Evolutionary conservation across 2,888 invertebrate species (phyloP), one percentile per base, ranked within the genome.

Genomic region (Tortrix viridana): DNA sequence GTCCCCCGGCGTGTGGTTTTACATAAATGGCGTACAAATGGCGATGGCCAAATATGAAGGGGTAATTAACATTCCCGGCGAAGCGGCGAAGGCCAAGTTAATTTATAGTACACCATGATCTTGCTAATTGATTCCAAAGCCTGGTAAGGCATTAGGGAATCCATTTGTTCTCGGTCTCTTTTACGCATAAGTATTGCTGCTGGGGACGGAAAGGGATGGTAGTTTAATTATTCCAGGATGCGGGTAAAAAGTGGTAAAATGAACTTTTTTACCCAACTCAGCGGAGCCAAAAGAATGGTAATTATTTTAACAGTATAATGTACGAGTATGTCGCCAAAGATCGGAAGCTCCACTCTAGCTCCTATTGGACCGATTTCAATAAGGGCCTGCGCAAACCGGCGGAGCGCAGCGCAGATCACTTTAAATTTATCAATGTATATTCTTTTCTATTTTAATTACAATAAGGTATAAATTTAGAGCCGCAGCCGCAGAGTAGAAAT

Each of bases 21-120:
- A 43, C 53, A 23, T 54, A 54, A 54, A 54, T 43, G 43, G 43
- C 22, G 18, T n/a, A n/a, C 41, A 54, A 54, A 54, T 43, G 43
- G 53, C 43, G 53, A 9, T 22, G 22, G 16, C 41, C 53, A 23
- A 54, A 54, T 41, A 23, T 54, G 53, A 54, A 23, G 16, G 26
- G 23, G 26, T 26, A 26, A 55, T 55, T 55, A 55, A 55, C 22
- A 55, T 55, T 55, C 54, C 9, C 26, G 19, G 19, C 26, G 4
- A 44, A 44, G 44, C 54, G 26, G 26, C 5, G 18, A 18, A 44
- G 54, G n/a, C 23, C n/a, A 18, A 37, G 44, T 16, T 1, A 55
- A 55, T 55, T 55, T 55, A 55, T 55, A 26, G 22, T 44, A 18
- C 44, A 55, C 54, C 44, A 53, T 38, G 53, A 53, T 41, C 41